These are phyloP conservation scores for Macrosoma leucophasiata DNA, from an alignment of 2,888 invertebrate species.

Conservation along the genomic window DNA sequence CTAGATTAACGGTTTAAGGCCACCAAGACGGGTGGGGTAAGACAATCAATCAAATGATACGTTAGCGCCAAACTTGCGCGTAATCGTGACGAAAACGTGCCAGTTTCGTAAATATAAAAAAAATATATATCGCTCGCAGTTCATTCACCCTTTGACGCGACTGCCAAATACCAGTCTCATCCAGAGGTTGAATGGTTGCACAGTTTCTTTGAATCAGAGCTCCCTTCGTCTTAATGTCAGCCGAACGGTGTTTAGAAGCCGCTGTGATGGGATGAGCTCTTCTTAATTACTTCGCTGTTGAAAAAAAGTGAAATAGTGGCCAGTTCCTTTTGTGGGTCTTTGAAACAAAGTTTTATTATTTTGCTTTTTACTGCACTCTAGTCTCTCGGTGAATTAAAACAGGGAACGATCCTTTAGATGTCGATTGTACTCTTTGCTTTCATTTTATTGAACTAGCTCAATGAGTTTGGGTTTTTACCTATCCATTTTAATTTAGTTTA, in stretches of 20 bases:
- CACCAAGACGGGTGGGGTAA: slow-evolving; percentile 10
- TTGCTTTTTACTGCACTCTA: slow-evolving; percentile 27
- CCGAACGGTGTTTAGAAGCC: slow-evolving; percentile 40
- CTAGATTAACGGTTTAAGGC: too few relatives aligned
- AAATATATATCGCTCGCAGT: slow-evolving; percentile 17
- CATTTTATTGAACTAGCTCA: slow-evolving; percentile 11
- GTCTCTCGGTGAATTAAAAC: slow-evolving; percentile 29
- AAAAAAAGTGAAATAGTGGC: slow-evolving; percentile 44
- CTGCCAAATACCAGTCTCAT: slow-evolving; percentile 13
- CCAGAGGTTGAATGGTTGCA: slow-evolving; percentile 19
- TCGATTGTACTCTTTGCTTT: slow-evolving; percentile 7
- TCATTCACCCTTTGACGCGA: slow-evolving; percentile 29
- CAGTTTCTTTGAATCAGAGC: slow-evolving; percentile 29
- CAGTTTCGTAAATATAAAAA: slow-evolving; percentile 22
- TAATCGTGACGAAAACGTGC: slow-evolving; percentile 27
- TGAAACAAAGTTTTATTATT: slow-evolving; percentile 31
- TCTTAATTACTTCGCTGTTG: slow-evolving; percentile 54
- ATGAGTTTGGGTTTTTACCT: not conserved
- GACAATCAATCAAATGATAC: slow-evolving; percentile 14
- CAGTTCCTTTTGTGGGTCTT: slow-evolving; percentile 39
- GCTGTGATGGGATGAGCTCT: slow-evolving; percentile 39
- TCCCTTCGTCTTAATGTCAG: slow-evolving; percentile 43
- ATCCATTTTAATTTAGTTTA: not conserved
- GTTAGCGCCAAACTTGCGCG: slow-evolving; percentile 17
- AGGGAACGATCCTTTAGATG: slow-evolving; percentile 15